A percentile compares a stretch with the other conserved stretches of the same genome.
Conservation (phyloP, 1,140 invertebrate genomes). For the Drosophila chauvacae region DNA sequence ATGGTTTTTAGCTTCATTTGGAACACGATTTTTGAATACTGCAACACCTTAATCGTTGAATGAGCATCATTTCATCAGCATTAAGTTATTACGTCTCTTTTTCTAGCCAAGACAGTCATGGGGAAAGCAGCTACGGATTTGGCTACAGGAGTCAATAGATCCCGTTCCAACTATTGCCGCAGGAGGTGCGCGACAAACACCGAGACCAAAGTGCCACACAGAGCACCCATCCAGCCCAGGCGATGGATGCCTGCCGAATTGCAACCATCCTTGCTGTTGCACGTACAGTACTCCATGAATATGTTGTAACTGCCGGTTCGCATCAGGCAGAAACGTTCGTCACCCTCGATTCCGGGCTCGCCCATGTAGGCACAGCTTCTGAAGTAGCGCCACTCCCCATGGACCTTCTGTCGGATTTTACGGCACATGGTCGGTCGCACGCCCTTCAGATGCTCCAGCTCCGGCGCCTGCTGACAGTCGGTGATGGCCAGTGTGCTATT, state of each 20-base stretch:
- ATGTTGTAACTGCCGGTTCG: constrained; percentile 96
- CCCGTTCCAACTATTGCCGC: constrained; percentile 37
- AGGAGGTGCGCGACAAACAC: constrained; percentile 90
- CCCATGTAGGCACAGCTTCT: constrained; percentile 95
- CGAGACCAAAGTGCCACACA: constrained; percentile 97
- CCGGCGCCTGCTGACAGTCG: constrained; percentile 90
- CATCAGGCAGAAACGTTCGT: constrained; percentile 96
- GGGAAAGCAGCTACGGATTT: constrained; percentile 4
- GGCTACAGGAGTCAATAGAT: constrained; percentile 1
- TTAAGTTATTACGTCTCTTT: not conserved
- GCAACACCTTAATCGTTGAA: not conserved
- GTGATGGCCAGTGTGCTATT: constrained; percentile 94
- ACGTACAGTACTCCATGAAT: constrained; percentile 97
- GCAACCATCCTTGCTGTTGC: constrained; percentile 96
- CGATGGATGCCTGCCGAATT: constrained; percentile 86
- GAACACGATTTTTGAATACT: not conserved
- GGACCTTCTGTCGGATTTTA: constrained; percentile 96
- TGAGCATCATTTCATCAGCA: not conserved
- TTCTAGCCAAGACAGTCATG: constrained; percentile 11
- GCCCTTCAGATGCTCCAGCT: constrained; percentile 89
- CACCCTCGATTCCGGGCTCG: constrained; percentile 94
- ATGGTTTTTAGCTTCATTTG: constrained; percentile 6
- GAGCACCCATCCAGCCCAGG: constrained; percentile 88
- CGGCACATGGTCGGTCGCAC: constrained; percentile 93
- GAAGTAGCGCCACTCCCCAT: constrained; percentile 96